These are phyloP conservation scores for Meloidogyne hapla DNA, from an alignment of 1,140 invertebrate species.

Conservation along the genomic window DNA sequence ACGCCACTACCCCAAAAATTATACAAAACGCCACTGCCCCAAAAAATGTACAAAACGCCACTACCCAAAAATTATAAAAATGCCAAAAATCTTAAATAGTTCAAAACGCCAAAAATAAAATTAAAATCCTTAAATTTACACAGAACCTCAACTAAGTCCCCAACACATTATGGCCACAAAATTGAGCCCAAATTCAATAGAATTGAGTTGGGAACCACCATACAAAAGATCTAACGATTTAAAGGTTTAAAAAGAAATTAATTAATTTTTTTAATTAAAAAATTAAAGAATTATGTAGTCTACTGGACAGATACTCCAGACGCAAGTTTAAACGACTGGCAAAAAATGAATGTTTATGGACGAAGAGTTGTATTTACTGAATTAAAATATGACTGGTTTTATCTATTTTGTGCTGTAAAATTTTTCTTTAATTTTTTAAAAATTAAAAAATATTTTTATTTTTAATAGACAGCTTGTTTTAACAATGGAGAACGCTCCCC, in stretches of 20 bases:
- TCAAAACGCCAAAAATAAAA: too few species aligned
- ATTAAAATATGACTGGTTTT: constrained; percentile 64
- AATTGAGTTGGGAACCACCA: constrained; percentile 62
- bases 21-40: too few species aligned
- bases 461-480: constrained; percentile 60
- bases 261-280: too few species aligned
- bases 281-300: constrained; percentile 58
- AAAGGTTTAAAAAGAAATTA: constrained; percentile 47
- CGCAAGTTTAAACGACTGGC: constrained; percentile 56
- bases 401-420: constrained; percentile 35
- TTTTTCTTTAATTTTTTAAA: not conserved
- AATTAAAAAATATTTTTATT: constrained; percentile 38
- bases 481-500: constrained; percentile 63
- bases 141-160: constrained; percentile 61
- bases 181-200: constrained; percentile 59
- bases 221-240: constrained; percentile 59
- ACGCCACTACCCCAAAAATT: too few species aligned
- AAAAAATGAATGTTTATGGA: constrained; percentile 59
- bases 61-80: too few species aligned
- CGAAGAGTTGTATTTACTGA: constrained; percentile 59
- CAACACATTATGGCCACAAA: constrained; percentile 63
- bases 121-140: not conserved
- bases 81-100: too few species aligned
- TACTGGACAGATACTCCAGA: constrained; percentile 63
- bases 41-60: too few species aligned